Evolutionary conservation across 2,888 invertebrate genomes (phyloP).

Genomic region (Leucania comma): DNA sequence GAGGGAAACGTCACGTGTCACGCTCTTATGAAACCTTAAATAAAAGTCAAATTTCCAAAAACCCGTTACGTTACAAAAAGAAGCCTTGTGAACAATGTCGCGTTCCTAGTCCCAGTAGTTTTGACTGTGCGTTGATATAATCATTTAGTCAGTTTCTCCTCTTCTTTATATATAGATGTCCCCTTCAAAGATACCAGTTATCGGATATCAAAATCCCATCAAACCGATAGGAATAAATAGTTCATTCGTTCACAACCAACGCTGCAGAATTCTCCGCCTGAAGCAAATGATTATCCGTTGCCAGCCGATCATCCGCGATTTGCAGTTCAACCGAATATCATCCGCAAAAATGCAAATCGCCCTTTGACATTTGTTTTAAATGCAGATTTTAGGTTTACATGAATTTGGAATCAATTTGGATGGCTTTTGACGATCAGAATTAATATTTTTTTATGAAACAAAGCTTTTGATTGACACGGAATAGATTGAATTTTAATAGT

Average conservation of each 20-base stretch:
- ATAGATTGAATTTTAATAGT: slow-evolving; percentile 3
- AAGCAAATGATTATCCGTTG: slow-evolving; percentile 52
- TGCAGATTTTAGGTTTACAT: slow-evolving; percentile 45
- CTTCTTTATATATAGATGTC: neutral
- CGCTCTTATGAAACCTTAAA: too few relatives aligned
- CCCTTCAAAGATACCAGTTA: slow-evolving; percentile 9
- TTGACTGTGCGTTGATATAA: too few relatives aligned
- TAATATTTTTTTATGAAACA: slow-evolving; percentile 1
- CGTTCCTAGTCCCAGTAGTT: too few relatives aligned
- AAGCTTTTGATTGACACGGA: slow-evolving; percentile 26
- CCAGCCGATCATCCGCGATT: slow-evolving; percentile 50
- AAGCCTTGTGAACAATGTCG: too few relatives aligned
- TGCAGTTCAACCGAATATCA: slow-evolving; percentile 46
- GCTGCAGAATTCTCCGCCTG: slow-evolving; percentile 48
- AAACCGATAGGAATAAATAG: slow-evolving; percentile 22
- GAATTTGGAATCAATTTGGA: slow-evolving; percentile 34
- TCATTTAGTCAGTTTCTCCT: too few relatives aligned
- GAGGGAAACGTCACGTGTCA: too few relatives aligned
- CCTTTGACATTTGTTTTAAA: slow-evolving; percentile 49
- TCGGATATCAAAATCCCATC: slow-evolving; percentile 27
- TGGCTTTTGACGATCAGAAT: slow-evolving; percentile 11
- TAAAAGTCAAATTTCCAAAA: too few relatives aligned
- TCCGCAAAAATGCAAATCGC: slow-evolving; percentile 51
- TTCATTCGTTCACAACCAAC: slow-evolving; percentile 35
- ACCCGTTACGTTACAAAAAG: too few relatives aligned